Evolutionary conservation across 2,113 vertebrate species (phyloP).

Genomic region (Patagioenas fasciata): DNA sequence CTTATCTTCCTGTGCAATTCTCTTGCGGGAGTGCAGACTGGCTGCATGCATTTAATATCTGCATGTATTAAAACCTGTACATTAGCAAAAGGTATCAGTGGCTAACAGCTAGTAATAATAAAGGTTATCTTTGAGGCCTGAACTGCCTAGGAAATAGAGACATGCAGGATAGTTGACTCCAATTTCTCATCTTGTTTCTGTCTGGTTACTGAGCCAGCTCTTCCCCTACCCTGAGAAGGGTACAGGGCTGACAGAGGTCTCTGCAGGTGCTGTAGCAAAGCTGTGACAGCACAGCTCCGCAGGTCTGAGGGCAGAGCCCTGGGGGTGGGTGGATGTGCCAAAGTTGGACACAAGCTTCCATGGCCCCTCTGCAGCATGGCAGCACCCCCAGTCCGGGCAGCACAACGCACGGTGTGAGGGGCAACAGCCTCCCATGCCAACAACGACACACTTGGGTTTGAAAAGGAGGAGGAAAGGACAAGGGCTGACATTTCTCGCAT

Average conservation of each 20-base stretch:
- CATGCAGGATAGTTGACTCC: not conserved
- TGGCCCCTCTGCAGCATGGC: not conserved
- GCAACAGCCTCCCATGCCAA: not conserved
- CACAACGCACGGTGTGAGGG: rapidly evolving
- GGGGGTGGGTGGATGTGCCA: not conserved
- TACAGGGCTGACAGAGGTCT: not conserved
- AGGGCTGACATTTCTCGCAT: not conserved
- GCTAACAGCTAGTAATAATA: not conserved
- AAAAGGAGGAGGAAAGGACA: not conserved
- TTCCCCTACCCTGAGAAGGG: not conserved
- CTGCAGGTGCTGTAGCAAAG: rapidly evolving
- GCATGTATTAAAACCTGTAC: not conserved
- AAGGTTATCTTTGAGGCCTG: not conserved
- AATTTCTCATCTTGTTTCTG: not conserved
- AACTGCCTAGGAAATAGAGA: not conserved
- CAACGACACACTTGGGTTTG: rapidly evolving
- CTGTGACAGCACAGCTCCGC: not conserved
- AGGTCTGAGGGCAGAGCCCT: not conserved
- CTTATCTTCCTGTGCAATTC: not conserved
- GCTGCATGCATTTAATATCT: not conserved
- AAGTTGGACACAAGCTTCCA: rapidly evolving
- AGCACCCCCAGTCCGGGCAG: not conserved
- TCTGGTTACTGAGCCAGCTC: not conserved
- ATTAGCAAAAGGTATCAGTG: not conserved
- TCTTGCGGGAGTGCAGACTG: not conserved